These are phyloP conservation scores for Chelonoidis abingdonii DNA, from an alignment of 2,113 vertebrate species.

Conservation along the genomic window DNA sequence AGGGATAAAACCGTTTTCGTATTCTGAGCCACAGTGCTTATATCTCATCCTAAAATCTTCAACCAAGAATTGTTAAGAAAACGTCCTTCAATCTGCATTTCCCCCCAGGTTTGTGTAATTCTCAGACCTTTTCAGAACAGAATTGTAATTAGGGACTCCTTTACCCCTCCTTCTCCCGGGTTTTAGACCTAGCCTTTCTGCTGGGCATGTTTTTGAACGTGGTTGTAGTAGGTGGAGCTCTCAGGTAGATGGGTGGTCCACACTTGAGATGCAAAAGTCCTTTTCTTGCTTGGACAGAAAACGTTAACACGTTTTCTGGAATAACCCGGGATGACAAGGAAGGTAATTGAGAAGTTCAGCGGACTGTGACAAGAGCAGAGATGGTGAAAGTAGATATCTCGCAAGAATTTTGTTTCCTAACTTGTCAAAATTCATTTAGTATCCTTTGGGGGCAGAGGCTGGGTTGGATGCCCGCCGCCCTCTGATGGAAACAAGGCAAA, in stretches of 20 bases:
- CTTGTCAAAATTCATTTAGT: background rate
- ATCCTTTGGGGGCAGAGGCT: background rate
- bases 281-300: background rate
- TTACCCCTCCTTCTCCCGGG: background rate
- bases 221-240: background rate
- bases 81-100: background rate
- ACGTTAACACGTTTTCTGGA: constrained; percentile 4
- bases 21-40: background rate
- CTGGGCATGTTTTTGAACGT: background rate
- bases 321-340: background rate
- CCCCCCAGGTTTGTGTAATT: background rate
- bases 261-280: background rate
- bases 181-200: background rate
- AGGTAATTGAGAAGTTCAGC: constrained; percentile 1
- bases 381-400: background rate
- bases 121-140: background rate
- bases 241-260: background rate
- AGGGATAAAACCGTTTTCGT: background rate
- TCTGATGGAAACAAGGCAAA: background rate
- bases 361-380: background rate
- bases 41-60: background rate
- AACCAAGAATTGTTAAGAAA: background rate
- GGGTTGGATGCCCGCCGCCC: background rate
- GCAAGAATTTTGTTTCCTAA: background rate
- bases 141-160: background rate